Evolutionary conservation across 2,888 invertebrate genomes (phyloP), one percentile per base, ranked within the genome.

Genomic region (Euplexia lucipara): DNA sequence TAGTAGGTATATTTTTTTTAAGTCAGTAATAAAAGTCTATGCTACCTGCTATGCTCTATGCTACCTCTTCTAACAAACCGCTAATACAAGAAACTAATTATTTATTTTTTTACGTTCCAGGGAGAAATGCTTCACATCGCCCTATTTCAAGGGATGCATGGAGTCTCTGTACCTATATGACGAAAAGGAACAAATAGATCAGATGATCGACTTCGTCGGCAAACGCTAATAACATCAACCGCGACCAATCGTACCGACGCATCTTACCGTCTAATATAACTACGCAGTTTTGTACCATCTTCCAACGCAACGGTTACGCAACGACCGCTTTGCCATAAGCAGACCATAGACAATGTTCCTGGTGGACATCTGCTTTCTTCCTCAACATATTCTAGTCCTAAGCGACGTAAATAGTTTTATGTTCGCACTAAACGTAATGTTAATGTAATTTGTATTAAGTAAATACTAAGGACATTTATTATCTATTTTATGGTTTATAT

Each of bases 81-180:
- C 1, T 7, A 12, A 16, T 14, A 54, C 34, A 18, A 2, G 2
- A 42, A 47, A 60, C 65, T 63, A 65, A 65, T 71, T 26, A 5
- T 9, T 1, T 0, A 9, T 37, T 16, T 66, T 78, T 84, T 83
- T 84, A 78, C 66, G 81, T 88, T 96, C 44, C 96, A 98, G 98
- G 96, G 96, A 96, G 90, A 96, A 97, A 94, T 97, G 98, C 96
- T 98, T 97, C 95, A 96, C 97, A 90, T 97, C 97, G 92, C 96
- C 96, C 95, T 97, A 97, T 96, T 98, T 98, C 96, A 96, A 96
- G 95, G 97, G 97, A 95, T 98, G 97, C 95, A 96, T 97, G 95
- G 97, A 97, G 95, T 97, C 97, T 92, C 96, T 98, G 95, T 96
- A 97, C 94, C 96, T 97, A 92, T 96, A 96, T 90, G 97, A 97